These are phyloP conservation scores for Pseudeuparius sepicola DNA, from an alignment of 2,888 invertebrate genomes.

Conservation along the genomic window DNA sequence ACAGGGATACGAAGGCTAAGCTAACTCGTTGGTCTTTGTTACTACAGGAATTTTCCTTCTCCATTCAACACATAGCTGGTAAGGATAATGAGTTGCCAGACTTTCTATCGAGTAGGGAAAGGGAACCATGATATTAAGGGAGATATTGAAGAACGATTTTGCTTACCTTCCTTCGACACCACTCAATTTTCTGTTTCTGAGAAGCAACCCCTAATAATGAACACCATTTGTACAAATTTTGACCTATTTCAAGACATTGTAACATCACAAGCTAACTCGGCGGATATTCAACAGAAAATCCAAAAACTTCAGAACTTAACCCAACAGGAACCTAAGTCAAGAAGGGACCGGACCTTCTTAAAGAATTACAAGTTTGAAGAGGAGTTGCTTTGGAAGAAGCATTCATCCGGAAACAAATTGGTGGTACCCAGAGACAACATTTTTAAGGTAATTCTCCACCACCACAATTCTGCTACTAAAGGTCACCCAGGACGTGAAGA, in stretches of 20 bases:
- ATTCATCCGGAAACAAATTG: not conserved
- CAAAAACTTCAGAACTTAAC: too few species aligned
- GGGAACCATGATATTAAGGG: not conserved
- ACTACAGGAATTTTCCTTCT: slow-evolving; percentile 16
- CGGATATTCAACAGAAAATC: too few species aligned
- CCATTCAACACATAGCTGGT: slow-evolving; percentile 22
- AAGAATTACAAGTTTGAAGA: not conserved
- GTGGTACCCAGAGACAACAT: not conserved
- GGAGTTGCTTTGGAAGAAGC: not conserved
- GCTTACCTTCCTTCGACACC: too few species aligned
- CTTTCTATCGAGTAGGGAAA: slow-evolving; percentile 12
- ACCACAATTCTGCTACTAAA: not conserved
- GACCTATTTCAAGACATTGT: too few species aligned
- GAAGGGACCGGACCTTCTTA: too few species aligned
- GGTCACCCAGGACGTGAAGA: slow-evolving; percentile 7
- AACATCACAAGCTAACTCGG: too few species aligned
- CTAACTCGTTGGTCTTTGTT: slow-evolving; percentile 16
- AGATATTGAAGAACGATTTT: too few species aligned
- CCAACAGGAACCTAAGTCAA: too few species aligned
- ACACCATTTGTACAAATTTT: too few species aligned
- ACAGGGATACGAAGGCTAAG: slow-evolving; percentile 11
- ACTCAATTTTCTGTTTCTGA: too few species aligned
- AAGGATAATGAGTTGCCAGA: slow-evolving; percentile 18
- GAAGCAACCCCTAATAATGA: too few species aligned
- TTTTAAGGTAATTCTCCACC: not conserved